Evolutionary conservation across 2,888 invertebrate species (phyloP).

Genomic region (Drosophila ustulata): DNA sequence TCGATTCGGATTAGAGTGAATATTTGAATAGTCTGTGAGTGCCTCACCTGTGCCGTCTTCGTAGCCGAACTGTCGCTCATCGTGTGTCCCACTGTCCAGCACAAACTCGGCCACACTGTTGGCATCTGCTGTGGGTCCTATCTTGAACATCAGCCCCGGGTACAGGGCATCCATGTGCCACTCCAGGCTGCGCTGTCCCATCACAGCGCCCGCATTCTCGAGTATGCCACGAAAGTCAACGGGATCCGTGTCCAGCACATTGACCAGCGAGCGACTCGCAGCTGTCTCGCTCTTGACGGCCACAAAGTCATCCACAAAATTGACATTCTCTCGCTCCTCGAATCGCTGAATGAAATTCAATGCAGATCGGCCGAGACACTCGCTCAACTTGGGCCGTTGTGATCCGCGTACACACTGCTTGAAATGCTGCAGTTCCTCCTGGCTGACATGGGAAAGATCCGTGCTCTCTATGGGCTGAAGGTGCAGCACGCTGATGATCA

Average conservation of each 20-base stretch:
- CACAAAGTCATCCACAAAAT: slow-evolving; percentile 88
- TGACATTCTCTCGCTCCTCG: slow-evolving; percentile 89
- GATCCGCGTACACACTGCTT: slow-evolving; percentile 85
- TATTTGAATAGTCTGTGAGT: not conserved
- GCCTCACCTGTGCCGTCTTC: slow-evolving; percentile 83
- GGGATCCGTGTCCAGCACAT: slow-evolving; percentile 90
- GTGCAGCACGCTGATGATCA: slow-evolving; percentile 44
- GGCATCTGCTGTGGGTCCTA: slow-evolving; percentile 89
- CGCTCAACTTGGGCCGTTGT: slow-evolving; percentile 86
- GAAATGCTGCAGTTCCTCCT: slow-evolving; percentile 70
- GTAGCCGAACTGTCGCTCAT: slow-evolving; percentile 85
- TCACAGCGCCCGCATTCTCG: slow-evolving; percentile 89
- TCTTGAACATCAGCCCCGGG: slow-evolving; percentile 91
- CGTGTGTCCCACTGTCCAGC: slow-evolving; percentile 86
- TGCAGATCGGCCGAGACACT: slow-evolving; percentile 90
- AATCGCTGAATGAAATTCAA: slow-evolving; percentile 88
- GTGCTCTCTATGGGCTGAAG: slow-evolving; percentile 30
- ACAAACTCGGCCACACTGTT: slow-evolving; percentile 91
- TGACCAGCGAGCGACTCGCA: slow-evolving; percentile 88
- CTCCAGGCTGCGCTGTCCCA: slow-evolving; percentile 90
- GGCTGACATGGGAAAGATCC: slow-evolving; percentile 52
- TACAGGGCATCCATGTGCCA: slow-evolving; percentile 91
- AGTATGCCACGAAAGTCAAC: slow-evolving; percentile 90
- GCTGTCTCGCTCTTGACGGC: slow-evolving; percentile 88
- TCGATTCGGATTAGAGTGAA: not conserved